phyloP scores from a whole-genome alignment of 1,140 invertebrate species.

The Ridgeia piscesae region DNA sequence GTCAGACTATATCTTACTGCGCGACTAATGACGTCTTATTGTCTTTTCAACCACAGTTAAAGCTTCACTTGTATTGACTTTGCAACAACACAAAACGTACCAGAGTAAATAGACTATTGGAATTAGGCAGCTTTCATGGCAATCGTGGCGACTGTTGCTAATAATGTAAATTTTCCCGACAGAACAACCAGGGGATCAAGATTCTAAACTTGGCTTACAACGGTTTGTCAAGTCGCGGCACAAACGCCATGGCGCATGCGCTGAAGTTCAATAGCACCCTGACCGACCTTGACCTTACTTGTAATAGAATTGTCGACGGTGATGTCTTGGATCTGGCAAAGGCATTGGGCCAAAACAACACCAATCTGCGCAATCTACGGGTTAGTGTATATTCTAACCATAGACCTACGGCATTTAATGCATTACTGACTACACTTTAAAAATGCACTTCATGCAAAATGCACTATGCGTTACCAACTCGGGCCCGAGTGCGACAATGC shows the following conservation, averaged over 20 bases:
- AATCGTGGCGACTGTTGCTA: background rate
- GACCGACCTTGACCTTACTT: constrained; percentile 45
- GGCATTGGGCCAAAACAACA: constrained; percentile 43
- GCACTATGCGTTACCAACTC: background rate
- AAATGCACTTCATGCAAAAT: background rate
- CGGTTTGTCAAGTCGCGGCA: constrained; percentile 47
- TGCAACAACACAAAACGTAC: background rate
- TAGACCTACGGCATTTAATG: background rate
- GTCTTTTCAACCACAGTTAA: background rate
- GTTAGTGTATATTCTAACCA: background rate
- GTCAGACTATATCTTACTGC: background rate
- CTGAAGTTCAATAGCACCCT: constrained; percentile 42
- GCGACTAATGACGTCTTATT: background rate
- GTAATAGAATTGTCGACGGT: constrained; percentile 42
- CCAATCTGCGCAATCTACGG: constrained; percentile 13
- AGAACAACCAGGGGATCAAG: constrained; percentile 46
- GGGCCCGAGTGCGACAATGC: background rate
- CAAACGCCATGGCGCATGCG: constrained; percentile 37
- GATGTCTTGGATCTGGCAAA: constrained; percentile 44
- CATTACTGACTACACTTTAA: background rate
- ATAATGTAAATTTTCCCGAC: constrained; percentile 52
- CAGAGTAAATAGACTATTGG: background rate
- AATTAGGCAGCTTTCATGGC: background rate
- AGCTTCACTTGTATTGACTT: background rate
- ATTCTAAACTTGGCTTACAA: constrained; percentile 49